Base-by-base conservation (phyloP, 2,797 vertebrate genomes). In the Amniataba percoides region DNA sequence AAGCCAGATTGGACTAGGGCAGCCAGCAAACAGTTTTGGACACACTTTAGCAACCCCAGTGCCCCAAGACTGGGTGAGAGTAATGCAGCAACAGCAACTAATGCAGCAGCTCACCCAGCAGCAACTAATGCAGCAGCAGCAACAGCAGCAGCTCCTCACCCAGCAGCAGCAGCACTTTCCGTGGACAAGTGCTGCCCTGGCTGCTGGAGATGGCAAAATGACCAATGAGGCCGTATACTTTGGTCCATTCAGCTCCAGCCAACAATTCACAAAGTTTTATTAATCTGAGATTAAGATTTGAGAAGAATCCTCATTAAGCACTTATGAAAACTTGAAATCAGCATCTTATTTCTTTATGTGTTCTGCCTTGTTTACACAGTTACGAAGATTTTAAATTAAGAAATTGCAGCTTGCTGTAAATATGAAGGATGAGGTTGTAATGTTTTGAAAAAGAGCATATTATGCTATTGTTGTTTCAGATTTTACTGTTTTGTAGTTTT, bases 401-500 rank as follows among this genome's bases (percentile, higher is more conserved):
- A 19, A 43, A 27, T 19, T 9, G 1, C 31, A 25, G 6, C 7
- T 55, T 46, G 15, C 40, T 51, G 45, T 57, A 40, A 23, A 16
- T 52, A 23, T 45, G 13, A 72, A 71, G 8, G 40, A 13, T 53
- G 2, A 19, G 8, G 60, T 75, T 53, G 25, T 60, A 48, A 61
- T 0, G 0, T 3, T 46, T 63, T 43, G 12, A 31, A 40, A 31
- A 66, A 23, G 6, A n/a, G 3, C 9, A 10, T 34, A n/a, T 67
- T 21, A 14, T 59, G 25, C 42, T 39, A 14, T n/a, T 55, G 21
- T 49, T 0, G 0, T 43, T 57, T 61, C 23, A n/a, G 12, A 68
- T 77, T 64, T 65, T 45, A 15, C 21, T 74, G 31, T 56, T 62
- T 23, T 25, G 6, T 27, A 36, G n/a, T 65, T 75, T 75, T 59